Conservation (phyloP, 2,888 invertebrate genomes). For the Tenthredo mesomela region DNA sequence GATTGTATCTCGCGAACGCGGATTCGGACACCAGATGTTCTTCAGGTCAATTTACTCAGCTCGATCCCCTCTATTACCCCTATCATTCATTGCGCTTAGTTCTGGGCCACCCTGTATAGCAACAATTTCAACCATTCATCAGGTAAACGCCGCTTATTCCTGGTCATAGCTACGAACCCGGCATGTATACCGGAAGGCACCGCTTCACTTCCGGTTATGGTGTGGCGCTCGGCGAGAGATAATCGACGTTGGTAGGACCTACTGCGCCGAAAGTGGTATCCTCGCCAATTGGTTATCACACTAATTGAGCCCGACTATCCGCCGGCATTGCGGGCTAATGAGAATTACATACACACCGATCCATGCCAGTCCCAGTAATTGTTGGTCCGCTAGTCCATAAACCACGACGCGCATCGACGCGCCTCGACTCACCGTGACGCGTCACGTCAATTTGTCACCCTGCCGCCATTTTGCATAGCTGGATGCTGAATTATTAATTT, state of each 20-base stretch:
- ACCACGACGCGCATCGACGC: slow-evolving; percentile 34
- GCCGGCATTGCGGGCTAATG: slow-evolving; percentile 56
- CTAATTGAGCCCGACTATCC: slow-evolving; percentile 59
- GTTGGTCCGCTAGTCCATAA: slow-evolving; percentile 26
- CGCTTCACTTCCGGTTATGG: slow-evolving; percentile 31
- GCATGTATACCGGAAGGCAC: slow-evolving; percentile 7
- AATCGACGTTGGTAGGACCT: slow-evolving; percentile 30
- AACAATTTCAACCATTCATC: not conserved
- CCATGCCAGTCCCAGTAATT: slow-evolving; percentile 43
- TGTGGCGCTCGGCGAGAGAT: slow-evolving; percentile 1
- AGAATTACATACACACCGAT: slow-evolving; percentile 59
- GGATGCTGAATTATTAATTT: slow-evolving; percentile 1
- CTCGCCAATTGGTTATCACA: slow-evolving; percentile 60
- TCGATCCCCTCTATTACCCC: too few species aligned
- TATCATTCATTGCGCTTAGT: too few species aligned
- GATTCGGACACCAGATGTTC: too few species aligned
- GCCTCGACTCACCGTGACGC: not conserved
- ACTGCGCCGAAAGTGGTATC: slow-evolving; percentile 25
- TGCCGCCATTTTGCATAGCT: slow-evolving; percentile 15
- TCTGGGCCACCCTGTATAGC: too few species aligned
- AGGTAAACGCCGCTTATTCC: not conserved
- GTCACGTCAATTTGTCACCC: slow-evolving; percentile 25
- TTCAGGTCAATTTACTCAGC: too few species aligned
- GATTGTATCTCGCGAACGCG: too few species aligned
- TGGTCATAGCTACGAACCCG: not conserved